Evolutionary conservation across 2,797 vertebrate genomes (phyloP).

Genomic region (Chromis chromis): DNA sequence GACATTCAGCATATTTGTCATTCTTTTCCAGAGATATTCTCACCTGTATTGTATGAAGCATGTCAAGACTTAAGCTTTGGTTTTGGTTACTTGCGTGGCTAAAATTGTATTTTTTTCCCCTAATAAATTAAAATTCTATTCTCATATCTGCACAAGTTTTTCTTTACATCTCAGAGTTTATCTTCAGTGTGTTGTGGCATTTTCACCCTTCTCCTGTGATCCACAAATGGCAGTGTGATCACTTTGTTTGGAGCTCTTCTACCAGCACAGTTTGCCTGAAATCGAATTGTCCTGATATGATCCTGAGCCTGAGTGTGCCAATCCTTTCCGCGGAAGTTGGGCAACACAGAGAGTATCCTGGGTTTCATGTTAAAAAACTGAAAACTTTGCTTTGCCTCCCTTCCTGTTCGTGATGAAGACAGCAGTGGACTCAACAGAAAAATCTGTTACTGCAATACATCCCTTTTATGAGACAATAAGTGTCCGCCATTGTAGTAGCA

Average conservation of each 20-base stretch:
- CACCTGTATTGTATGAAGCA: neutral
- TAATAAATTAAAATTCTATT: neutral
- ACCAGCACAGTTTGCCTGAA: constrained; percentile 18
- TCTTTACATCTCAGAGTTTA: constrained; percentile 65
- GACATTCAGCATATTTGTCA: neutral
- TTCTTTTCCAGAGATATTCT: neutral
- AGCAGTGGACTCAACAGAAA: constrained; percentile 68
- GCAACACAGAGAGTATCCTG: constrained; percentile 72
- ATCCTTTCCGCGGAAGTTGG: constrained; percentile 74
- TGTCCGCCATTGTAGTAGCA: neutral
- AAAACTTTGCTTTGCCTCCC: constrained; percentile 55
- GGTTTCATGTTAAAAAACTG: constrained; percentile 57
- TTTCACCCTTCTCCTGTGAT: neutral
- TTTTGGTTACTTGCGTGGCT: neutral
- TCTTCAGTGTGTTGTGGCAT: constrained; percentile 60
- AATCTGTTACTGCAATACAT: constrained; percentile 57
- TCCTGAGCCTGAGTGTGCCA: constrained; percentile 59
- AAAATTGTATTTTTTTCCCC: neutral
- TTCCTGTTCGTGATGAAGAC: constrained; percentile 76
- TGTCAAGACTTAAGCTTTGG: neutral
- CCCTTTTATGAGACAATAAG: constrained; percentile 20
- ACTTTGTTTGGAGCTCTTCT: neutral
- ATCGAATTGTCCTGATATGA: constrained; percentile 53
- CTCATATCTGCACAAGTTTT: constrained; percentile 32
- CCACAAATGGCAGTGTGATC: constrained; percentile 45